phyloP scores from a whole-genome alignment of 2,888 invertebrate species.

The Campoplex nolae region DNA sequence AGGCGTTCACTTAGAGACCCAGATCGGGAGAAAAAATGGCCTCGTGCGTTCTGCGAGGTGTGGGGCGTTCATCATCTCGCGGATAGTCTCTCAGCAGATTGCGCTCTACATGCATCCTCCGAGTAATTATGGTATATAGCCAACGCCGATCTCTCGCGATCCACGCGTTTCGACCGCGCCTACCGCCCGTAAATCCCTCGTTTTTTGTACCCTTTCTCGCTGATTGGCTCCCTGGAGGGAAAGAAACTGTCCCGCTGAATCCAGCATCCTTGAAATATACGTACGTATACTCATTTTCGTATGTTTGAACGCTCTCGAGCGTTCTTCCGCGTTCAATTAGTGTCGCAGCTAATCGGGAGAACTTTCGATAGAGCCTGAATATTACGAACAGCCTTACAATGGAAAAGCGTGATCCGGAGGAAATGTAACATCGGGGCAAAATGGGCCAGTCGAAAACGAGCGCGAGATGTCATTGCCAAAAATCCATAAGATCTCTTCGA shows the following conservation, averaged over 20 bases:
- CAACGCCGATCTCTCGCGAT: constrained; percentile 60
- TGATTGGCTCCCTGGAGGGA: constrained; percentile 78
- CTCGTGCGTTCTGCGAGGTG: neutral
- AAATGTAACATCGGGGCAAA: neutral
- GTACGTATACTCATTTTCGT: constrained; percentile 28
- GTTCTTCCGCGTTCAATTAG: constrained; percentile 76
- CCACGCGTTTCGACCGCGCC: constrained; percentile 75
- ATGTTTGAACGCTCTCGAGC: constrained; percentile 32
- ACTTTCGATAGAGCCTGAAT: constrained; percentile 58
- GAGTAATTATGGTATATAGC: constrained; percentile 79
- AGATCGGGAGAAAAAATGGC: constrained; percentile 20
- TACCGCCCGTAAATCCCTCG: constrained; percentile 80
- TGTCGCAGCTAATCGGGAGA: constrained; percentile 73
- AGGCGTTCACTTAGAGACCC: constrained; percentile 77
- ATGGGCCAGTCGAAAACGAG: neutral
- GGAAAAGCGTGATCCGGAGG: neutral
- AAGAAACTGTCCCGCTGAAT: constrained; percentile 55
- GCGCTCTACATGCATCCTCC: constrained; percentile 71
- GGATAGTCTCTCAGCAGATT: constrained; percentile 5
- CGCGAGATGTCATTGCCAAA: no score
- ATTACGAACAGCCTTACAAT: neutral
- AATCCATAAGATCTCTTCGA: neutral
- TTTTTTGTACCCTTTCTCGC: constrained; percentile 75
- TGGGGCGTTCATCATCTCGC: constrained; percentile 4
- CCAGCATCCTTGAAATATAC: neutral